Conservation (phyloP, 2,113 vertebrate species). For the Carassius gibelio region DNA sequence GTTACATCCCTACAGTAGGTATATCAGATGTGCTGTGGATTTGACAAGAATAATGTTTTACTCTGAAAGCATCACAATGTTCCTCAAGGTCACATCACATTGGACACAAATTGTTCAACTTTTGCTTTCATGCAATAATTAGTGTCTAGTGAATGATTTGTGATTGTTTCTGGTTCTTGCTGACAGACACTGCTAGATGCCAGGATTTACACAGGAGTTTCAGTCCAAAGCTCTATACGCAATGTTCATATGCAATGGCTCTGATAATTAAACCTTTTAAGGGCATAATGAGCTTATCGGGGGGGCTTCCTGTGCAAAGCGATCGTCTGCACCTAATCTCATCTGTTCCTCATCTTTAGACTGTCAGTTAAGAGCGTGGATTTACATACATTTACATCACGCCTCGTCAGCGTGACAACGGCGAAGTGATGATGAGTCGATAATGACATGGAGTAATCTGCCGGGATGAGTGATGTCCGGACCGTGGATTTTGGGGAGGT, state of each 20-base stretch:
- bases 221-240: conserved; percentile 50
- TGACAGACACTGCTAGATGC: conserved; percentile 47
- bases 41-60: not conserved
- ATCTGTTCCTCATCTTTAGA: conserved; percentile 61
- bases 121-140: conserved; percentile 45
- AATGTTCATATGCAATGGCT: conserved; percentile 46
- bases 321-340: conserved; percentile 59
- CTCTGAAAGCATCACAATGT: conserved; percentile 31
- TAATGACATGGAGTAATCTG: conserved; percentile 42
- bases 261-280: conserved; percentile 61
- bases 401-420: conserved; percentile 45
- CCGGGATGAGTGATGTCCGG: conserved; percentile 11
- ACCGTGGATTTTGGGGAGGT: not conserved
- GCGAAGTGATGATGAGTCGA: conserved; percentile 40
- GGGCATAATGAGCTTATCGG: conserved; percentile 61
- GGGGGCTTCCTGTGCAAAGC: conserved; percentile 45
- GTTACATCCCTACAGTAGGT: no score
- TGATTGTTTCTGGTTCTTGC: conserved; percentile 50
- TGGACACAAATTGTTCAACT: conserved; percentile 35
- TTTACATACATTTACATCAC: conserved; percentile 64
- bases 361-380: conserved; percentile 59
- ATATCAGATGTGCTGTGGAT: not conserved
- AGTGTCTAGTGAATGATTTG: conserved; percentile 48
- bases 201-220: conserved; percentile 55
- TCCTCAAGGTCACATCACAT: conserved; percentile 26